Evolutionary conservation across 92 coral and sea anemone genomes (phyloP), one percentile per base, ranked within the genome.

Genomic region (Palythoa grandis): DNA sequence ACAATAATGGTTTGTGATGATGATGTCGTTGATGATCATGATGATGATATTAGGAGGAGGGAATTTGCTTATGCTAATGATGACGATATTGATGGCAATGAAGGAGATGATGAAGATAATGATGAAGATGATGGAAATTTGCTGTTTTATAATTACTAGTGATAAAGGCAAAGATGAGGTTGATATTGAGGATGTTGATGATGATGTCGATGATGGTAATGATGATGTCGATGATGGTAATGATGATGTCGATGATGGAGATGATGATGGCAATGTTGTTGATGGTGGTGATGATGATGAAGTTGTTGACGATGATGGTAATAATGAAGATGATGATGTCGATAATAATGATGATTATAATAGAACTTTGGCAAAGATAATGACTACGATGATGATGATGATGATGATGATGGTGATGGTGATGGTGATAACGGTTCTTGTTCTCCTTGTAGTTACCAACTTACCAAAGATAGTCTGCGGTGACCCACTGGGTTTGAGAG

Each of bases 401-500:
- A 12, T 12, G 61, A 56, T 56, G n/a, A 16, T 56, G 4, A 16
- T 56, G 16, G 10, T 56, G 61, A 56, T 56, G 4, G 11, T 56
- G 14, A 12, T 56, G 19, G 19, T 56, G 3, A 13, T 56, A 1
- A 12, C 16, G 19, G 11, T 9, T 75, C 25, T 78, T 11, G 7
- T 20, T 16, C 8, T 67, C 22, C 35, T 29, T 37, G 6, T 24
- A 80, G 85, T 43, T 65, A 65, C 58, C 16, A 22, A 22, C 43
- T 20, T 80, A 8, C 85, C 85, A 48, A 39, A 19, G 58, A 70
- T 80, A 10, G 74, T 22, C 39, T 80, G 85, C 38, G 52, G 54
- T 12, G 85, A 80, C 23, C 85, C 85, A 4, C 25, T 80, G 72
- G 85, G 85, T 7, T 11, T 80, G 24, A 43, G 85, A 20, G 85